Percentiles rank a stretch among this genome's conserved stretches.
Conservation (phyloP, 1,140 invertebrate genomes). For the Pogonognathellus flavescens region DNA sequence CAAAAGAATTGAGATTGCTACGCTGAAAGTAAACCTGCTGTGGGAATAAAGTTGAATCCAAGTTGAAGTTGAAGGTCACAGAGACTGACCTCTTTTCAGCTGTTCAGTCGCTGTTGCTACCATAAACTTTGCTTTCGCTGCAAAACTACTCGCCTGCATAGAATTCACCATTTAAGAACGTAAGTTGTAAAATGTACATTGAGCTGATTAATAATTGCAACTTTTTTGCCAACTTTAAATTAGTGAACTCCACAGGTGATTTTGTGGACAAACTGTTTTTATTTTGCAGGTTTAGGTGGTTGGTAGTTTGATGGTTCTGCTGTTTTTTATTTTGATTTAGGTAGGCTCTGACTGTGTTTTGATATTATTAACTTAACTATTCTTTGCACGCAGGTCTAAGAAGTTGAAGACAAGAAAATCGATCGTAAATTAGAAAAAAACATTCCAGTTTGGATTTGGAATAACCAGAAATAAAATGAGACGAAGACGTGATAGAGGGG, state of each 20-base stretch:
- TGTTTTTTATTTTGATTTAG: neutral
- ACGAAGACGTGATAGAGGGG: slow-evolving; percentile 3
- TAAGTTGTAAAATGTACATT: too few species aligned
- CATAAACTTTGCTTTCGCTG: slow-evolving; percentile 5
- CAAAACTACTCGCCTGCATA: too few species aligned
- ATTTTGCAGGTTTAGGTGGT: neutral
- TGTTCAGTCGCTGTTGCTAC: too few species aligned
- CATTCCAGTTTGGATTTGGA: too few species aligned
- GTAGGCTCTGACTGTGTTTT: too few species aligned
- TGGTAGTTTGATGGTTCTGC: too few species aligned
- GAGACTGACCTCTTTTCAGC: slow-evolving; percentile 31
- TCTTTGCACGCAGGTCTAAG: too few species aligned
- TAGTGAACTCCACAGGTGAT: neutral
- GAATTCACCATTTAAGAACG: too few species aligned
- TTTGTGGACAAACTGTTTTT: neutral
- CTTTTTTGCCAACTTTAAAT: neutral
- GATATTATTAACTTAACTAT: too few species aligned
- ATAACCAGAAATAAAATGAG: neutral
- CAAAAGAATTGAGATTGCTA: neutral
- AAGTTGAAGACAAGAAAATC: too few species aligned
- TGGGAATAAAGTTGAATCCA: neutral
- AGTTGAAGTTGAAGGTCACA: slow-evolving; percentile 39
- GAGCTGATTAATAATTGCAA: neutral
- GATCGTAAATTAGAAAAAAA: too few species aligned
- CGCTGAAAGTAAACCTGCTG: slow-evolving; percentile 36